Base-by-base conservation (phyloP, 1,140 invertebrate species). In the Trinorchestia longiramus region DNA sequence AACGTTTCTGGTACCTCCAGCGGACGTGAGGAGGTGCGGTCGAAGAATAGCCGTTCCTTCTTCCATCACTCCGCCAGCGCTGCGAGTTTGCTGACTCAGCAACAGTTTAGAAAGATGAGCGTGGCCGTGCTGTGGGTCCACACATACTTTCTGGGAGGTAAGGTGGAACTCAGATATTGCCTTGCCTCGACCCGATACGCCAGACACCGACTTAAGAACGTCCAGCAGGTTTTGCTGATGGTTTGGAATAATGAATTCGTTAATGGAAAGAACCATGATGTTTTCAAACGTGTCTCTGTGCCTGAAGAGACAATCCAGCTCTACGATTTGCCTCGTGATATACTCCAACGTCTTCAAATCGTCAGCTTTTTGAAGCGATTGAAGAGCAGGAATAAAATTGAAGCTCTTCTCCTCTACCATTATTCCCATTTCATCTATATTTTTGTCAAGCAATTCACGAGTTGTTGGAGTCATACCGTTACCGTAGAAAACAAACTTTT, bases 221-320 rank as follows among this genome's bases (percentile, higher is more conserved):
- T 94, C 96, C 57, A 96, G 96, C 43, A 96, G 95, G 36, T 91
- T 95, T 41, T 96, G 36, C 44, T 95, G 53, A 42, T 95, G 96
- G 41, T 94, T 87, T 43, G 96, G 95, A 15, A 96, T 95, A 41
- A 96, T 77, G 92, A 95, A 96, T 53, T 96, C 95, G 62, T 96
- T 95, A 41, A 96, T 53, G 8, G 95, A 95, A 15, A 96, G 92
- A 43, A 96, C 95, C 57, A 96, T 40, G n/a, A 96, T 95, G 96
- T 96, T 96, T 77, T 96, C 96, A 53, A 96, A 96, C 17, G 53
- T 95, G 42, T 96, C 96, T 17, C 96, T 96, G 87, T 96, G 96
- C 57, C 96, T 96, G 23, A 96, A 96, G 15, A 96, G 47, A 88
- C 96, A 96, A 44, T 96, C 96, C 42, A 96, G 41, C 77, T 96